Evolutionary conservation across 2,797 vertebrate genomes (phyloP).

Genomic region (Pseudochromis fuscus): DNA sequence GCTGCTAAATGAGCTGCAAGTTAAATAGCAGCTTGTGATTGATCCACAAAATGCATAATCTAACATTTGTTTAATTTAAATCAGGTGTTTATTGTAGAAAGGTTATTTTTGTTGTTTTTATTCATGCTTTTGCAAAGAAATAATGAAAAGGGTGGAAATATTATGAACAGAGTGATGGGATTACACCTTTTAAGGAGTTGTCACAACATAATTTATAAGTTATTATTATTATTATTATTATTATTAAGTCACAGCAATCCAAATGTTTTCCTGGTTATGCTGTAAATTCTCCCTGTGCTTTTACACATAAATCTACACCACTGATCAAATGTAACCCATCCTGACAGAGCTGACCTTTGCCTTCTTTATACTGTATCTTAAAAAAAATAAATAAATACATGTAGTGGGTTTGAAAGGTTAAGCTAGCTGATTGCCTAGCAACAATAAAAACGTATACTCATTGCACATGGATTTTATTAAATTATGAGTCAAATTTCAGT

Average conservation of each 20-base stretch:
- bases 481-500: too few relatives aligned
- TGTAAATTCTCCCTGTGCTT: not conserved
- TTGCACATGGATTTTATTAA: too few relatives aligned
- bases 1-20: slow-evolving; percentile 2
- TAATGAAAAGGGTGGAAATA: not conserved
- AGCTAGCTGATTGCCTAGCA: too few relatives aligned
- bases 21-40: slow-evolving; percentile 15
- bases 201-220: too few relatives aligned
- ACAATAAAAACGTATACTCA: too few relatives aligned
- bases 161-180: not conserved
- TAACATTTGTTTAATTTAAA: not conserved
- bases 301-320: not conserved
- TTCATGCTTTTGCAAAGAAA: not conserved
- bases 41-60: not conserved
- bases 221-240: too few relatives aligned
- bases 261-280: too few relatives aligned
- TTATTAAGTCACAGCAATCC: not conserved
- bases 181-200: not conserved
- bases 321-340: not conserved
- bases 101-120: not conserved
- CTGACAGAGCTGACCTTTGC: not conserved
- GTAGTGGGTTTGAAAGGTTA: too few relatives aligned
- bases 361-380: too few relatives aligned
- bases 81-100: not conserved
- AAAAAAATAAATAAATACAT: too few relatives aligned